phyloP scores from a whole-genome alignment of 2,113 vertebrate genomes.

The Syrrhaptes paradoxus region DNA sequence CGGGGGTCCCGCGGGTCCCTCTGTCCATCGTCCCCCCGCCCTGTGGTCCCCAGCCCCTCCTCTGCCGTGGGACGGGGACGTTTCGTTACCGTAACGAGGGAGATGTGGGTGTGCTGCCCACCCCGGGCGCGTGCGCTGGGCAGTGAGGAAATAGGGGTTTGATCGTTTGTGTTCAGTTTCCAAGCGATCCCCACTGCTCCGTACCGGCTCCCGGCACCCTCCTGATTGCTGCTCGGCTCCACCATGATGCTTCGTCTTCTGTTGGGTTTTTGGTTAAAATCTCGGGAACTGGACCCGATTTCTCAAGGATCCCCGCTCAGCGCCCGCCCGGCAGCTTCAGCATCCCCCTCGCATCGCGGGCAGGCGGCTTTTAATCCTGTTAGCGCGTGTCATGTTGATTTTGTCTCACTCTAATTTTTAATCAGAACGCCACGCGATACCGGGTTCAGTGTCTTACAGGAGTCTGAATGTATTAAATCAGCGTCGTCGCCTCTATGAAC shows the following conservation, averaged over 20 bases:
- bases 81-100: rapidly evolving
- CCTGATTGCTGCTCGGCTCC: rapidly evolving
- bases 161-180: not conserved
- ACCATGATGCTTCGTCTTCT: rapidly evolving
- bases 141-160: not conserved
- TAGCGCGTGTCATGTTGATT: not conserved
- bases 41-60: not conserved
- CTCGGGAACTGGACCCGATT: not conserved
- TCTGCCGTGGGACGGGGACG: rapidly evolving
- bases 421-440: not conserved
- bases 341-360: not conserved
- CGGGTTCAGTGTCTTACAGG: not conserved
- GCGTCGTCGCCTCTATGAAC: not conserved
- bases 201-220: not conserved
- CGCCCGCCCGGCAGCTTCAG: not conserved
- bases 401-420: not conserved
- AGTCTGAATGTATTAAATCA: not conserved
- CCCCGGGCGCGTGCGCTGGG: not conserved
- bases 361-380: not conserved
- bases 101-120: rapidly evolving
- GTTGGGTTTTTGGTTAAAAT: not conserved
- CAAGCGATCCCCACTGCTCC: rapidly evolving
- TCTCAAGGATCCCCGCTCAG: not conserved
- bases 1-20: rapidly evolving
- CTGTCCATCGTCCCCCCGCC: not conserved